phyloP scores from a whole-genome alignment of 2,888 invertebrate genomes.

The Eupithecia subumbrata region DNA sequence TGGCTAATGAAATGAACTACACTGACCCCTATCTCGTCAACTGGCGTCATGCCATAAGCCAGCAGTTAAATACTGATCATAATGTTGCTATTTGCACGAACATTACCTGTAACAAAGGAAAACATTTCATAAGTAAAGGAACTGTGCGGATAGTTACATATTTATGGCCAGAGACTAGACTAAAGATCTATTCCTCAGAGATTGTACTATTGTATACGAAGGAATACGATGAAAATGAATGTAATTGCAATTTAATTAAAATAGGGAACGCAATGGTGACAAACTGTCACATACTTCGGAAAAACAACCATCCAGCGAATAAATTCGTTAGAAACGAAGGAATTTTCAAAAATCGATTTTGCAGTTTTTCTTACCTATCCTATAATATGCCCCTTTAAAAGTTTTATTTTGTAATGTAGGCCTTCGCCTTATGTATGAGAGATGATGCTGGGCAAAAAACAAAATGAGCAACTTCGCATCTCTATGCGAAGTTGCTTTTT shows the following conservation, averaged over 20 bases:
- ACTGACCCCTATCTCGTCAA: background rate
- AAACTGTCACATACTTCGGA: background rate
- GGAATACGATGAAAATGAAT: background rate
- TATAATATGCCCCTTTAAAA: too few species aligned
- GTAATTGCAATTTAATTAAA: background rate
- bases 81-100: background rate
- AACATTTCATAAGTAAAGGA: background rate
- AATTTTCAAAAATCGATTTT: too few species aligned
- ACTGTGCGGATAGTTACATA: background rate
- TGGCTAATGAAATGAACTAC: conserved; percentile 2
- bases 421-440: too few species aligned
- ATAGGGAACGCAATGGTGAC: background rate
- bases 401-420: too few species aligned
- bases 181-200: background rate
- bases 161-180: background rate
- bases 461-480: too few species aligned
- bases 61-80: background rate
- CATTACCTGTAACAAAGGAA: conserved; percentile 7
- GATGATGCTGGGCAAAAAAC: too few species aligned
- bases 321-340: too few species aligned
- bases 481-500: too few species aligned
- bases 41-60: background rate
- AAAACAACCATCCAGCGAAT: background rate
- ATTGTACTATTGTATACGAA: background rate
- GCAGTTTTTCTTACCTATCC: too few species aligned